Evolutionary conservation across 2,888 invertebrate species (phyloP), one percentile per base, ranked within the genome.

Genomic region (Cotesia congregata): DNA sequence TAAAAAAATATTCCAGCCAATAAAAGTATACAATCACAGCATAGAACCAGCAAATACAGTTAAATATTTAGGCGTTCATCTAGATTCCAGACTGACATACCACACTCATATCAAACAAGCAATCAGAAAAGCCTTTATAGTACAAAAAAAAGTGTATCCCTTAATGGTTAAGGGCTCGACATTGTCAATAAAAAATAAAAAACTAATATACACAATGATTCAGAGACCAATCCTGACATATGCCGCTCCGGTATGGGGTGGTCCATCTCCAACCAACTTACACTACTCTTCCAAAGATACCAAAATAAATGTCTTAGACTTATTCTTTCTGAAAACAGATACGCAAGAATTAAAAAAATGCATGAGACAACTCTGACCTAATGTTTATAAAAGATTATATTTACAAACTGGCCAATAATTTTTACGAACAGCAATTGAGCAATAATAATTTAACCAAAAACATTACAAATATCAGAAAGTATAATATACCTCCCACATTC

Each of bases 181-280:
- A 6, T 3, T 41, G 1, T 20, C 69, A 17, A 68, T 15, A 9
- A 68, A 30, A 6, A 85, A 84, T 40, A 85, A 85, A 77, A 79
- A 73, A 78, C 20, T 83, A 20, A 80, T 84, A 6, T 85, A 85
- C 17, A 82, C 77, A 74, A 76, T 78, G 69, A 72, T 83, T 1
- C 69, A 83, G 6, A 75, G 82, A 73, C 82, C 83, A 0, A 82
- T 82, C 4, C 65, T 83, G 5, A 78, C 80, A n/a, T 85, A 84
- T 67, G 84, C 83, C 0, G 78, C 82, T 15, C 84, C 85, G 41
- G 79, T 80, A 0, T 84, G 83, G 82, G 80, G 82, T 60, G 75
- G 77, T 12, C 76, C 78, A 6, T 73, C 80, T 1, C 67, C 67
- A 9, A 75, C 80, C 12, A 77, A 79, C n/a, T 41, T 80, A n/a